Conservation (phyloP, 2,888 invertebrate species). For the Eristalis intricaria region DNA sequence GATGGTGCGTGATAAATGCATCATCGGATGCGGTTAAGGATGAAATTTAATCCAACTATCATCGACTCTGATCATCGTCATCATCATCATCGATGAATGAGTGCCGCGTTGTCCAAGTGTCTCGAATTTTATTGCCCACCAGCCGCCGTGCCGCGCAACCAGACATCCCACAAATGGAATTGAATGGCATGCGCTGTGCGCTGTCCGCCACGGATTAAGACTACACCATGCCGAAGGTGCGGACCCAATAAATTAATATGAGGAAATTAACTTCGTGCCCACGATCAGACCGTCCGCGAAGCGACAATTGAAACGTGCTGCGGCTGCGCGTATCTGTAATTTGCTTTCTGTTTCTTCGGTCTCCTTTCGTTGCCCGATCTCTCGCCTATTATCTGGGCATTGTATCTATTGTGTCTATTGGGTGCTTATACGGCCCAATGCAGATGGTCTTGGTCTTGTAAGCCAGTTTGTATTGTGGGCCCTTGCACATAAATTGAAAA, state of each 20-base stretch:
- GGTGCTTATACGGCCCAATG: conserved; percentile 2
- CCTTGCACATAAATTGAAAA: conserved; percentile 38
- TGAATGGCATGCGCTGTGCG: conserved; percentile 52
- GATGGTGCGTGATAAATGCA: conserved; percentile 48
- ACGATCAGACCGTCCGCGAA: conserved; percentile 27
- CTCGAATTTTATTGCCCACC: conserved; percentile 16
- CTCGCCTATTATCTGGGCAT: conserved; percentile 12
- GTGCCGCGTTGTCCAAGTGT: conserved; percentile 11
- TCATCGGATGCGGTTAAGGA: conserved; percentile 35
- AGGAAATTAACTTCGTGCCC: conserved; percentile 67
- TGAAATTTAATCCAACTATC: conserved; percentile 59
- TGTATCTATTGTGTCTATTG: conserved; percentile 43
- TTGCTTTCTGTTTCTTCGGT: conserved; percentile 29
- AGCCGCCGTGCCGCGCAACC: neutral
- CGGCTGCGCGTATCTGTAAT: conserved; percentile 46
- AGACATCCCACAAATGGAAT: conserved; percentile 2
- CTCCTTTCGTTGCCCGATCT: neutral
- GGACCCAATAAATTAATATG: conserved; percentile 63
- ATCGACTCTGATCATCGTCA: neutral
- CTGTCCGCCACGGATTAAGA: conserved; percentile 36
- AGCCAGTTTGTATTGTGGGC: conserved; percentile 13
- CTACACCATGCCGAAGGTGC: conserved; percentile 46
- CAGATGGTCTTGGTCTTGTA: conserved; percentile 42
- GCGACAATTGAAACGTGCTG: conserved; percentile 48
- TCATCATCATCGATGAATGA: conserved; percentile 10